phyloP scores from a whole-genome alignment of 2,888 invertebrate species.

The Galerucella pusilla region DNA sequence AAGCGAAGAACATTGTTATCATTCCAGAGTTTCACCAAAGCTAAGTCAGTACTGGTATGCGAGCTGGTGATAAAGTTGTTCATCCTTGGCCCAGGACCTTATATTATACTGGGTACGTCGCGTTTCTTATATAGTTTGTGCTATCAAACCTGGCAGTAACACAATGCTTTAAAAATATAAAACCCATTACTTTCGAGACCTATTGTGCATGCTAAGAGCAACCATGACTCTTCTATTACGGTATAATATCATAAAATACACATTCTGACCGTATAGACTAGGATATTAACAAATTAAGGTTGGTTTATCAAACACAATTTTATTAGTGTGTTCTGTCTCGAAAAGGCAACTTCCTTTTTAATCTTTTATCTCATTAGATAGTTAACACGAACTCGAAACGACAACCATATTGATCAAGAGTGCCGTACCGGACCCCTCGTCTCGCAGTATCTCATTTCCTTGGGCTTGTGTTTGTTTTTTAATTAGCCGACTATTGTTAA shows the following conservation, averaged over 20 bases:
- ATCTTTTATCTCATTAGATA: constrained; percentile 28
- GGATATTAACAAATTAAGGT: constrained; percentile 7
- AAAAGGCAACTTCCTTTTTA: constrained; percentile 22
- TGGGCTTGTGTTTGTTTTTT: constrained; percentile 13
- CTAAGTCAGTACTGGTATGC: no score
- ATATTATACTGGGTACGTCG: no score
- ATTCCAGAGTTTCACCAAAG: no score
- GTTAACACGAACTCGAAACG: constrained; percentile 11
- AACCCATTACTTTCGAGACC: no score
- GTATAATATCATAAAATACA: not conserved
- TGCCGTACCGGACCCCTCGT: constrained; percentile 20
- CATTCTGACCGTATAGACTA: not conserved
- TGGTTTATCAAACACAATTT: constrained; percentile 3
- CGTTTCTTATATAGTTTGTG: no score
- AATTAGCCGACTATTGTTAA: constrained; percentile 20
- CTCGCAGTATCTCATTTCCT: constrained; percentile 11
- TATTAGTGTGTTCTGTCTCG: not conserved
- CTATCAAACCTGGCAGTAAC: no score
- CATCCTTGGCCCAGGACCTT: no score
- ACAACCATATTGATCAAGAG: constrained; percentile 23
- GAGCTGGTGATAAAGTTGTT: no score
- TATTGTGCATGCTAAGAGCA: no score
- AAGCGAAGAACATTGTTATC: no score
- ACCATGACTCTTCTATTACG: no score
- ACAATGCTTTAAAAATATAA: no score